phyloP scores from a whole-genome alignment of 2,113 vertebrate genomes.

The Laticauda colubrina region DNA sequence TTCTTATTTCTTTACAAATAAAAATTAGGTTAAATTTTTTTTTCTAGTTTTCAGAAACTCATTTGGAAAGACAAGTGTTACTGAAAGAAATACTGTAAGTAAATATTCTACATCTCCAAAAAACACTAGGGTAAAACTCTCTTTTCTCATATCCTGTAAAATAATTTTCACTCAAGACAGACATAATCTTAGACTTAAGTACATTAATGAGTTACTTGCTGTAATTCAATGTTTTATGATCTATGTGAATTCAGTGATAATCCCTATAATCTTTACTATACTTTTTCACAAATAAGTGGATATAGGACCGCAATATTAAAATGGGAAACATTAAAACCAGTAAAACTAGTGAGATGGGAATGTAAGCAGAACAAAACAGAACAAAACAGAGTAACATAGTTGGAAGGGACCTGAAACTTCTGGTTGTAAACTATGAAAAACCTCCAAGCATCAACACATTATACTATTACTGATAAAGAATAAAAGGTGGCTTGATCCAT shows the following conservation, averaged over 20 bases:
- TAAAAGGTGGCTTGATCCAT: neutral
- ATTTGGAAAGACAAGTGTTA: neutral
- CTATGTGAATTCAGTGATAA: neutral
- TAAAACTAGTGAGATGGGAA: neutral
- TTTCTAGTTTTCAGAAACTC: rapidly evolving
- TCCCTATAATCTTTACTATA: neutral
- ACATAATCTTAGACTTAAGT: neutral
- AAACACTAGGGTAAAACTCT: neutral
- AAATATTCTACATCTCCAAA: neutral
- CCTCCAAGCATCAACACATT: neutral
- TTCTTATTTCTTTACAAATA: neutral
- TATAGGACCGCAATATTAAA: neutral
- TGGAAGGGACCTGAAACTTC: too few species aligned
- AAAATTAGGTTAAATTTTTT: neutral
- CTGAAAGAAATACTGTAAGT: neutral
- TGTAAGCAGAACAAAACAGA: too few species aligned
- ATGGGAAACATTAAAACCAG: neutral
- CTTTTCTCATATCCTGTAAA: neutral
- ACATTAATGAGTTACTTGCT: neutral
- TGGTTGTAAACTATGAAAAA: neutral
- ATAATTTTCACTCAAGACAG: neutral
- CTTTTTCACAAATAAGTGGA: neutral
- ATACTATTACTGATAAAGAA: neutral
- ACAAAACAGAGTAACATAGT: too few species aligned
- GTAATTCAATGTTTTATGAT: neutral